These are phyloP conservation scores for Takifugu bimaculatus DNA, from an alignment of 2,113 vertebrate genomes.

Conservation along the genomic window DNA sequence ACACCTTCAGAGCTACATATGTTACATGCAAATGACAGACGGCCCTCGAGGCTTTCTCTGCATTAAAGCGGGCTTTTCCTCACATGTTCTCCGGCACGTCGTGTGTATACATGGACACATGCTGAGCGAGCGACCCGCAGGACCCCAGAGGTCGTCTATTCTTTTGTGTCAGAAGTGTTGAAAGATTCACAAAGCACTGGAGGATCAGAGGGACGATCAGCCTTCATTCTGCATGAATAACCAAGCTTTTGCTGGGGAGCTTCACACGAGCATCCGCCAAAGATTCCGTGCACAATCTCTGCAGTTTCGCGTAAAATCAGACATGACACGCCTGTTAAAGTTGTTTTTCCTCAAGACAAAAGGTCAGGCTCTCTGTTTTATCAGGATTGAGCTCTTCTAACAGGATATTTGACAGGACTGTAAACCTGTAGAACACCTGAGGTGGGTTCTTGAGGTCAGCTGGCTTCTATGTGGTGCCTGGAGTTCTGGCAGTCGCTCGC, in stretches of 20 bases:
- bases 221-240: slow-evolving; percentile 21
- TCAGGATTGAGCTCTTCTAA: slow-evolving; percentile 41
- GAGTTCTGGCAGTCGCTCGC: background rate
- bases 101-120: slow-evolving; percentile 4
- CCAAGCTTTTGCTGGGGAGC: background rate
- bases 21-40: slow-evolving; percentile 31
- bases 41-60: slow-evolving; percentile 3
- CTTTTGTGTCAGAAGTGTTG: background rate
- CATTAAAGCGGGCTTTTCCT: slow-evolving; percentile 34
- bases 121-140: slow-evolving; percentile 13
- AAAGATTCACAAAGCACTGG: slow-evolving; percentile 6
- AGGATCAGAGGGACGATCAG: slow-evolving; percentile 1
- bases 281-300: background rate
- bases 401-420: slow-evolving; percentile 34
- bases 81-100: slow-evolving; percentile 18
- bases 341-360: slow-evolving; percentile 26
- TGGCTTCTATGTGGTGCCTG: slow-evolving; percentile 5
- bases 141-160: background rate
- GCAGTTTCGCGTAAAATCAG: slow-evolving; percentile 24
- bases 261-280: background rate
- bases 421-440: slow-evolving; percentile 58
- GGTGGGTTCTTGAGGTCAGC: slow-evolving; percentile 27
- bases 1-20: slow-evolving; percentile 19
- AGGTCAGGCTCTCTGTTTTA: slow-evolving; percentile 38
- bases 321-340: slow-evolving; percentile 41